Evolutionary conservation across 2,797 vertebrate genomes (phyloP), one percentile per base, ranked within the genome.

Genomic region (Brachymystax lenok): DNA sequence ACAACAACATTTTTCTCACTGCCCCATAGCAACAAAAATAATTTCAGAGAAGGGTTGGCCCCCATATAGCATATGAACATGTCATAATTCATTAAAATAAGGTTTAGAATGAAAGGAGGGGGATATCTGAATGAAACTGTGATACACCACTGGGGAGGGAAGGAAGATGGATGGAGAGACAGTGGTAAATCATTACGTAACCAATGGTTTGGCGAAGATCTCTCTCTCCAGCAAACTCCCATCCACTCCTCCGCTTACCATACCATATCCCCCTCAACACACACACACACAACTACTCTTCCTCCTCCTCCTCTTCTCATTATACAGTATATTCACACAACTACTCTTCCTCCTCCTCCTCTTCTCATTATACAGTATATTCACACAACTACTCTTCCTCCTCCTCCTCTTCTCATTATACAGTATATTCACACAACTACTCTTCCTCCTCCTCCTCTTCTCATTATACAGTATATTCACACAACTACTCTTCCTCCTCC

Each of bases 271-370:
- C 40, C 40, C 40, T 12, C 2, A 12, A 12, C 10, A 46, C 40
- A 46, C 40, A 13, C 2, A 46, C 40, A 8, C 30, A 5, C 40
- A 46, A 12, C 40, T n/a, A 46, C 30, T 33, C 24, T 1, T 69
- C 1, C 85, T 85, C 69, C 79, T 75, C 80, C 64, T 59, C 85
- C 74, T 46, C 40, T 10, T 46, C 40, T 46, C 40, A 46, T 46
- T 46, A 46, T 13, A 46, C 66, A 54, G 59, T 81, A 17, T 10
- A 46, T 13, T 46, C 2, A 46, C 40, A 46, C 0, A 13, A 46
- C 40, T 40, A 40, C 40, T 40, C 40, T 10, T n/a, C 40, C 10
- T 12, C 40, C 33, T 35, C 33, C 1, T 6, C 1, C 33, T 35
- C 33, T 6, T 14, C 40, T 46, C 40, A 46, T 46, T 46, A 46